phyloP scores from a whole-genome alignment of 2,113 vertebrate species.

The Callocephalon fimbriatum region DNA sequence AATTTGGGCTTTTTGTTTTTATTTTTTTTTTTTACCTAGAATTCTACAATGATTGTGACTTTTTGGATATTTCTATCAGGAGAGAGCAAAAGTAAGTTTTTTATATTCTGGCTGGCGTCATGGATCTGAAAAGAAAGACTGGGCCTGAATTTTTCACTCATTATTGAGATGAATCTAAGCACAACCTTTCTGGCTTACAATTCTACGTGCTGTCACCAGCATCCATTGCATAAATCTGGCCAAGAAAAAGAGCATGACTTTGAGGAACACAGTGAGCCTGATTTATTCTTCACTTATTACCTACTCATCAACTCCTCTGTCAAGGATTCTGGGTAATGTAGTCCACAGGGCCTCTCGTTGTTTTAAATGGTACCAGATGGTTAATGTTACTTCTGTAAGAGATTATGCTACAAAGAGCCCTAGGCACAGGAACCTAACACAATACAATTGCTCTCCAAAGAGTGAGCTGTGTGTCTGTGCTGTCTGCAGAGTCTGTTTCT shows the following conservation, averaged over 20 bases:
- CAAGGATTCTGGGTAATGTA: slow-evolving; percentile 7
- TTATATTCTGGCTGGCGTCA: background rate
- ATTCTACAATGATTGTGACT: background rate
- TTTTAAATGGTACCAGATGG: background rate
- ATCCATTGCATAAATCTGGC: background rate
- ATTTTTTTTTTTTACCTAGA: background rate
- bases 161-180: background rate
- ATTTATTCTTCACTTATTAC: background rate
- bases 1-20: background rate
- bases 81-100: background rate
- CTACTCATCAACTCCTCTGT: accelerated
- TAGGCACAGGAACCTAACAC: background rate
- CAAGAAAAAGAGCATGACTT: background rate
- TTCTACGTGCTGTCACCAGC: background rate
- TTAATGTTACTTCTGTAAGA: background rate
- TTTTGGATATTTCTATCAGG: background rate
- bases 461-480: background rate
- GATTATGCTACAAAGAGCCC: background rate
- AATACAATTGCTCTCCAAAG: background rate
- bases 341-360: background rate
- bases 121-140: background rate
- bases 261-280: background rate
- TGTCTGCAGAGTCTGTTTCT: background rate
- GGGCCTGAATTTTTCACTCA: background rate
- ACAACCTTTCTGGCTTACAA: background rate